Evolutionary conservation across 2,888 invertebrate genomes (phyloP), one percentile per base, ranked within the genome.

Genomic region (Ypsolopha sequella): DNA sequence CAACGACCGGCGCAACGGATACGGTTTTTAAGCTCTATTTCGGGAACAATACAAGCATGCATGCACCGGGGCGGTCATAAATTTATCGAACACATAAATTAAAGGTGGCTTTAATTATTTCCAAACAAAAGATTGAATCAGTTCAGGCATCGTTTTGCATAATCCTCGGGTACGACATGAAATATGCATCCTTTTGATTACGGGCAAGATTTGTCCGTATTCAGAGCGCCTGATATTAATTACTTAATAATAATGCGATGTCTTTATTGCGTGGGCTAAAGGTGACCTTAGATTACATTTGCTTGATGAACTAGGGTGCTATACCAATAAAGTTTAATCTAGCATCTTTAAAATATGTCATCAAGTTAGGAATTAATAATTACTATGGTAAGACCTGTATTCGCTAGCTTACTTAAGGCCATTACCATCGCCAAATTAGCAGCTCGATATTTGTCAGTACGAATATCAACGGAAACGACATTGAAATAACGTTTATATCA

Each of bases 121-220:
- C 56, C 61, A 58, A 66, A 66, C 64, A 68, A 68, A 54, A 66
- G 64, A 65, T 66, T 60, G 62, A 62, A 68, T 68, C 66, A 63
- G 61, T 60, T 56, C 58, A 61, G 56, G 55, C 47, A 38, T 39
- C 54, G 58, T 64, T 69, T 65, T 65, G 66, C 65, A 69, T 70
- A 69, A 66, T 64, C 61, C 61, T 53, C 58, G 57, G 54, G 54
- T 57, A 50, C 24, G 52, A 54, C 59, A 59, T 63, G 55, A 57
- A 56, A 57, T 60, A 60, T 61, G 54, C 52, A 58, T 53, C 56
- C 55, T 54, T 59, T 52, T 51, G 48, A 52, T 53, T 11, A 46
- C 49, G 44, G 35, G 54, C 56, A 56, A 53, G 53, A 54, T 60
- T 55, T 59, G 61, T 58, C 54, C 57, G 59, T 63, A 62, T 67